Evolutionary conservation across 2,113 vertebrate genomes (phyloP), one percentile per base, ranked within the genome.

Genomic region (Synchiropus splendidus): DNA sequence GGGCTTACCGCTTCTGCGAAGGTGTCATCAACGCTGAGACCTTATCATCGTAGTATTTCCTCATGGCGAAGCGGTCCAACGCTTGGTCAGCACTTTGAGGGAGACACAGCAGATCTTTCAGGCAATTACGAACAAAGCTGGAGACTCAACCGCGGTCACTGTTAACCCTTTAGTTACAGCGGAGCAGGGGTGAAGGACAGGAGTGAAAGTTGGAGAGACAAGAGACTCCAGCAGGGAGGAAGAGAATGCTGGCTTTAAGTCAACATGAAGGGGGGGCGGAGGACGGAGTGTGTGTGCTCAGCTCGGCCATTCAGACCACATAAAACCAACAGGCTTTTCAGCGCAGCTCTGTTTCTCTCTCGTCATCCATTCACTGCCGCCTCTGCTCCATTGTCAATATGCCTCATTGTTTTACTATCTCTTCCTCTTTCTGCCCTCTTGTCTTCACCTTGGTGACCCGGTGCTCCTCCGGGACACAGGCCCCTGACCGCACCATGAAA

Each of bases 1-100:
- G 49, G 47, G 51, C 67, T 67, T 86, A 98, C 94, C 94, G 86
- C 69, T 89, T 94, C 80, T 98, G 94, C 31, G 94, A 97, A 0
- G 94, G 94, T 45, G 94, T 94, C 90, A 97, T 97, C 77, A 96
- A 69, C 34, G 87, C 80, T 16, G 92, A 91, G 61, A 98, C 89
- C 80, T 98, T 98, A 77, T 98, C 94, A 61, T 97, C 94, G 12
- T 92, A 94, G 80, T 91, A 98, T 69, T 94, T 97, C 85, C 93
- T 95, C 94, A 98, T 97, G 16, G 94, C 94, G 41, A 97, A 98
- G 60, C 94, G 90, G 73, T 97, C 92, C 33, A 98, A 79, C 32
- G 94, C 94, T 77, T 98, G 94, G 79, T 97, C 92, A 46, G 94
- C 94, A 54, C 94, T 98, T 82, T 48, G 39, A 72, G 54, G 64